Evolutionary conservation across 2,888 invertebrate species (phyloP).

Genomic region (Brachypalpus laphriformis): DNA sequence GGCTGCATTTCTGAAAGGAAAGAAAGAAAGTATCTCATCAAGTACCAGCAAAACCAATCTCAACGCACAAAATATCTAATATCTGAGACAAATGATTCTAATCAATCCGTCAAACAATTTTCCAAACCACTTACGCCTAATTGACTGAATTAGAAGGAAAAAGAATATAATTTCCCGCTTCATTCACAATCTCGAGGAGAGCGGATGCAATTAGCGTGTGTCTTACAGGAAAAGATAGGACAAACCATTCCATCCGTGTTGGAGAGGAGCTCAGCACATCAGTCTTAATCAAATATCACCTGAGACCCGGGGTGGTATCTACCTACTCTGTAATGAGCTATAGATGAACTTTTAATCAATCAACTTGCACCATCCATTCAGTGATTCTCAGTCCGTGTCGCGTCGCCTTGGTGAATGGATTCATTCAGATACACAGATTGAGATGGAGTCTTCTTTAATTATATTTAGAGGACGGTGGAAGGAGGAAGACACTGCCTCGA

Average conservation of each 20-base stretch:
- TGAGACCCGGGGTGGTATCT: slow-evolving; percentile 5
- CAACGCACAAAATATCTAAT: background rate
- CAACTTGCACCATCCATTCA: slow-evolving; percentile 13
- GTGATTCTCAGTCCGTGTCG: background rate
- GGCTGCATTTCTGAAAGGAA: slow-evolving; percentile 51
- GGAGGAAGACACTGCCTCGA: slow-evolving; percentile 36
- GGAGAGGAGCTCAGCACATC: slow-evolving; percentile 1
- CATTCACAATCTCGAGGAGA: background rate
- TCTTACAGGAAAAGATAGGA: background rate
- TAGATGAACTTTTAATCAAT: slow-evolving; percentile 55
- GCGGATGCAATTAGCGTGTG: slow-evolving; percentile 55
- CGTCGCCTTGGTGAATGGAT: background rate
- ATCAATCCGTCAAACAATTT: slow-evolving; percentile 36
- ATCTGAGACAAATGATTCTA: slow-evolving; percentile 5
- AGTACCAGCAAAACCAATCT: slow-evolving; percentile 1
- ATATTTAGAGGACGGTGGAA: slow-evolving; percentile 15
- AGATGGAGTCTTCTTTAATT: slow-evolving; percentile 12
- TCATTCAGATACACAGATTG: background rate
- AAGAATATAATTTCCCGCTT: slow-evolving; percentile 9
- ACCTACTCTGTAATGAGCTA: slow-evolving; percentile 47
- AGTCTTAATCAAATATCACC: slow-evolving; percentile 51
- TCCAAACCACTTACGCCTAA: slow-evolving; percentile 43
- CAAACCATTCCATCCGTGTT: too few relatives aligned
- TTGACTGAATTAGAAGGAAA: slow-evolving; percentile 42
- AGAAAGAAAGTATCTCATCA: background rate